Evolutionary conservation across 1,140 invertebrate species (phyloP).

Genomic region (Melitaea cinxia): DNA sequence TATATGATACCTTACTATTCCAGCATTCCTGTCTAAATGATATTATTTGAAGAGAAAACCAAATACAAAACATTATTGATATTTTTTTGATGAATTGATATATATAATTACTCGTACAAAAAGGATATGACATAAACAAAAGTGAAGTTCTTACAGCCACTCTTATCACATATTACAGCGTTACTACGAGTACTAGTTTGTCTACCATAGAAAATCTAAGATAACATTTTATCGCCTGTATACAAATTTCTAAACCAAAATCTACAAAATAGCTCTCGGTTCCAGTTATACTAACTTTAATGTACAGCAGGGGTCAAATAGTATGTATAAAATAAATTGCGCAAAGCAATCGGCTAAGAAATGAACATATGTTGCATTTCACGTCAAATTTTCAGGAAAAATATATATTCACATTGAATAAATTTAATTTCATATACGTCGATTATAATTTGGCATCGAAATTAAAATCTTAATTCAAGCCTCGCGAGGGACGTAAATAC

Average conservation of each 20-base stretch:
- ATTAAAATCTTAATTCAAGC: constrained; percentile 56
- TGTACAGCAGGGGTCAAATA: constrained; percentile 63
- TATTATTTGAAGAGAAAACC: constrained; percentile 44
- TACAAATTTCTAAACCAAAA: constrained; percentile 68
- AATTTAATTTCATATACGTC: constrained; percentile 34
- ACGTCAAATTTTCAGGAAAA: constrained; percentile 47
- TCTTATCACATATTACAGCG: constrained; percentile 77
- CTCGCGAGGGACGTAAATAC: constrained; percentile 66
- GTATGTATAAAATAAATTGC: constrained; percentile 57
- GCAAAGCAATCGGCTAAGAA: constrained; percentile 63
- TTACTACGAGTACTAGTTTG: constrained; percentile 66
- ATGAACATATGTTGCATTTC: constrained; percentile 47
- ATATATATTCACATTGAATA: constrained; percentile 32
- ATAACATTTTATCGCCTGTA: constrained; percentile 68
- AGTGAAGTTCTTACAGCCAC: constrained; percentile 73
- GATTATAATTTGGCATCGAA: constrained; percentile 75
- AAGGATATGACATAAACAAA: constrained; percentile 22
- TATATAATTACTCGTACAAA: constrained; percentile 11
- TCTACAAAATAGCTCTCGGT: constrained; percentile 62
- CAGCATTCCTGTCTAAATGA: constrained; percentile 46
- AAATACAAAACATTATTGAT: neutral
- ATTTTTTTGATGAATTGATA: constrained; percentile 10
- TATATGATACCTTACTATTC: constrained; percentile 62
- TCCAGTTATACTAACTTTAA: constrained; percentile 53
- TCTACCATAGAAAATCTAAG: constrained; percentile 80